Conservation (phyloP, 2,113 vertebrate species). For the Rhipidura dahli region DNA sequence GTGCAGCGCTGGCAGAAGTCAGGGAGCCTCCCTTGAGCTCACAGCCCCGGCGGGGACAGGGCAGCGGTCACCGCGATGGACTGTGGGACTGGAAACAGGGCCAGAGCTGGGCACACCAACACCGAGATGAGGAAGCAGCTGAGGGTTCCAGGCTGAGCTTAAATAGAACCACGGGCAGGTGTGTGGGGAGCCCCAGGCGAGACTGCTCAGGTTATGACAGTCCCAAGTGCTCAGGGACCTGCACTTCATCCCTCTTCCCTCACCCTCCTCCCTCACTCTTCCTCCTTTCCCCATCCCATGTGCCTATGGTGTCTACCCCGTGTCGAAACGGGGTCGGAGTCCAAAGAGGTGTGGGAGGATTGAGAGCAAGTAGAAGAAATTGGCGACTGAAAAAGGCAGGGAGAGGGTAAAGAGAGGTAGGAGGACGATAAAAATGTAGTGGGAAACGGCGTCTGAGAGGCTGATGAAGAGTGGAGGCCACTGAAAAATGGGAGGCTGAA, state of each 20-base stretch:
- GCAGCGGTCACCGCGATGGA: not conserved
- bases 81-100: not conserved
- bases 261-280: fast-evolving
- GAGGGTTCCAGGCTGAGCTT: not conserved
- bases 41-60: not conserved
- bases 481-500: not conserved
- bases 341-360: not conserved
- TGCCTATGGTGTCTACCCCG: not conserved
- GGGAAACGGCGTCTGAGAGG: not conserved
- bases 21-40: not conserved
- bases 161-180: fast-evolving
- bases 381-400: not conserved
- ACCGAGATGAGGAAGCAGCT: fast-evolving
- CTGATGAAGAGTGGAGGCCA: not conserved
- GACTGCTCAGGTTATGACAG: not conserved
- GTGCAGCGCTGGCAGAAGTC: not conserved
- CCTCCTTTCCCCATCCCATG: not conserved
- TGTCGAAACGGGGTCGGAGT: not conserved
- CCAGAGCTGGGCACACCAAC: fast-evolving
- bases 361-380: not conserved
- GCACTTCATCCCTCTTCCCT: too few relatives aligned
- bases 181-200: not conserved
- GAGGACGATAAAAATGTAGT: not conserved
- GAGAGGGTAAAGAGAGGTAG: not conserved
- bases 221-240: not conserved